phyloP scores from a whole-genome alignment of 2,797 vertebrate genomes.

The Clarias pachynema region DNA sequence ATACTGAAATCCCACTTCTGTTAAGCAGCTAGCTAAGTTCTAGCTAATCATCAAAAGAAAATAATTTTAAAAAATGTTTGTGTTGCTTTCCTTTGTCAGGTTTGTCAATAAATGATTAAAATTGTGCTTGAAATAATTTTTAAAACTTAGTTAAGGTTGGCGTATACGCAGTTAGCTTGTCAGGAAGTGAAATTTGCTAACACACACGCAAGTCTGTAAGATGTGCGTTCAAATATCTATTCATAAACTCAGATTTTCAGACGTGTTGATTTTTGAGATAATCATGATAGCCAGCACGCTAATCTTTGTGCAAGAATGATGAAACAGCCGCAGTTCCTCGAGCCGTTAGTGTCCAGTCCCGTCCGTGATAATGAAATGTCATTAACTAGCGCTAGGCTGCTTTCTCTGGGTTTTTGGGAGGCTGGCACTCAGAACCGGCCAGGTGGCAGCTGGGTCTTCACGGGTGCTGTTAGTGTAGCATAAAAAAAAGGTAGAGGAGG shows the following conservation, averaged over 20 bases:
- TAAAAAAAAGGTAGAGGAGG: constrained; percentile 40
- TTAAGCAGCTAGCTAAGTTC: not conserved
- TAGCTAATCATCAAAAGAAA: not conserved
- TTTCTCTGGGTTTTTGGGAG: constrained; percentile 43
- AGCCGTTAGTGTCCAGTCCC: constrained; percentile 44
- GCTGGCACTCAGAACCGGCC: constrained; percentile 54
- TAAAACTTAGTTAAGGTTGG: not conserved
- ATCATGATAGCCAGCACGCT: not conserved
- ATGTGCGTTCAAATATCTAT: not conserved
- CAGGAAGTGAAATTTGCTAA: not conserved
- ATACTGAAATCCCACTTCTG: not conserved
- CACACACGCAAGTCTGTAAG: not conserved
- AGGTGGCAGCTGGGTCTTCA: constrained; percentile 58
- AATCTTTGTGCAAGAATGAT: not conserved
- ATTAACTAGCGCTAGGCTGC: constrained; percentile 53
- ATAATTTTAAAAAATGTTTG: not conserved
- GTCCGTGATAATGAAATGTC: constrained; percentile 50
- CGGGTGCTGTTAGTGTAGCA: constrained; percentile 50
- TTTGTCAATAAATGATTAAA: not conserved
- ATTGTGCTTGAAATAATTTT: not conserved
- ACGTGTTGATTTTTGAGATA: not conserved
- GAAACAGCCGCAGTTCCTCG: constrained; percentile 7
- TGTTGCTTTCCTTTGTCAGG: not conserved
- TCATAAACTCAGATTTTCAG: not conserved
- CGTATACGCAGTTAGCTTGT: not conserved